Evolutionary conservation across 2,797 vertebrate species (phyloP).

Genomic region (Rhinella marina): DNA sequence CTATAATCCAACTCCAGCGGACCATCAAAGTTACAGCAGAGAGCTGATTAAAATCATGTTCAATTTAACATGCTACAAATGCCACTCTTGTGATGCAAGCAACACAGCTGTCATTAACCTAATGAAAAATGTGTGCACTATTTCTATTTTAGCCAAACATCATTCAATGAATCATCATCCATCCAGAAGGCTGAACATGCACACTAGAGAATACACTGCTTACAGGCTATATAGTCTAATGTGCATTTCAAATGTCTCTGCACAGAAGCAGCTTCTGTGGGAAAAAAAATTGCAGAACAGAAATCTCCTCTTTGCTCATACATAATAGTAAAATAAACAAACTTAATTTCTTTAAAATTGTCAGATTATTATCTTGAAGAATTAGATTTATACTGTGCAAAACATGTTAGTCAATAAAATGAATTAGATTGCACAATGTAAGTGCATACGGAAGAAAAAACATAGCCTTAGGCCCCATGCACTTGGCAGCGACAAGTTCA

Average conservation of each 20-base stretch:
- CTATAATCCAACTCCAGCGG: neutral
- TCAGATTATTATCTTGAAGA: too few species aligned
- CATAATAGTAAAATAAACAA: neutral
- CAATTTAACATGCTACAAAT: slow-evolving; percentile 28
- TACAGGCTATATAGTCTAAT: slow-evolving; percentile 31
- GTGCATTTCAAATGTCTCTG: slow-evolving; percentile 22
- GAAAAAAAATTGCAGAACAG: neutral
- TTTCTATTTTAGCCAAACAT: slow-evolving; percentile 46
- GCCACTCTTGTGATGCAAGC: slow-evolving; percentile 29
- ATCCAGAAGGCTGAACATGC: slow-evolving; percentile 45
- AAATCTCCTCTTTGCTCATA: neutral
- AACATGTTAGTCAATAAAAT: neutral
- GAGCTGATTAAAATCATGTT: slow-evolving; percentile 13
- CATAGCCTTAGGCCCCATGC: neutral
- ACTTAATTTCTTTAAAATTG: neutral
- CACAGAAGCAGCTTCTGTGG: neutral
- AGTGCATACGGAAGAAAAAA: too few species aligned
- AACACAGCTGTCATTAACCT: slow-evolving; percentile 35
- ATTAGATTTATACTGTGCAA: neutral
- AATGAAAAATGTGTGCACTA: slow-evolving; percentile 44
- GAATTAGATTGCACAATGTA: neutral
- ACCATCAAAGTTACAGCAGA: slow-evolving; percentile 4
- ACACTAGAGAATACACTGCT: slow-evolving; percentile 27
- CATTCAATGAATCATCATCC: slow-evolving; percentile 45
- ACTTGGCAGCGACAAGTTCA: neutral